Evolutionary conservation across 2,113 vertebrate species (phyloP).

Genomic region (Dascyllus trimaculatus): DNA sequence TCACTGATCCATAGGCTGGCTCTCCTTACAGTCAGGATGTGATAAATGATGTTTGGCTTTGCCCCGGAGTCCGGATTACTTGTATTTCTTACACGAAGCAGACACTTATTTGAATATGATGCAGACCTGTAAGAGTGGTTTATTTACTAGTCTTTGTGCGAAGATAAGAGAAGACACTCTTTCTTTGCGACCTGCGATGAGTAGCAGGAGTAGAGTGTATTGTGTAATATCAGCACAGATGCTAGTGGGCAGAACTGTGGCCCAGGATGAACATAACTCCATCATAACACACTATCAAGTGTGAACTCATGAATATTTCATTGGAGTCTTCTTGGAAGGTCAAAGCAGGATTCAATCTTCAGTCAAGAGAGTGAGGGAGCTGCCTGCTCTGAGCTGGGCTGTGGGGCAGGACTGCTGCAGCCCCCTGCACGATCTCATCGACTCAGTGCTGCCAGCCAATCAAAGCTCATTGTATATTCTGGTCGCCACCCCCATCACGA

Average conservation of each 20-base stretch:
- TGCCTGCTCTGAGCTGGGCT: constrained; percentile 25
- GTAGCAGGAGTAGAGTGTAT: constrained; percentile 30
- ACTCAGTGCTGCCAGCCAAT: constrained; percentile 61
- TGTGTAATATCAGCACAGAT: constrained; percentile 49
- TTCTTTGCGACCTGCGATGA: constrained; percentile 24
- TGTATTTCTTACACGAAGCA: constrained; percentile 14
- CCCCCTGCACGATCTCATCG: constrained; percentile 45
- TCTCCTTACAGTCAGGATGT: constrained; percentile 38
- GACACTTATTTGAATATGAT: constrained; percentile 34
- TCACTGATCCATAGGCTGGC: constrained; percentile 51
- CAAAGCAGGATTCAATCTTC: constrained; percentile 59
- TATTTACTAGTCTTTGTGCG: constrained; percentile 31
- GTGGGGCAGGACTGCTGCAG: constrained; percentile 40
- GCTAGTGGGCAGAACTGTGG: constrained; percentile 54
- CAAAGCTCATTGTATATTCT: constrained; percentile 63
- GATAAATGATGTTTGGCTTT: constrained; percentile 61
- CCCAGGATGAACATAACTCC: constrained; percentile 41
- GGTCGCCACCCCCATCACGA: constrained; percentile 56
- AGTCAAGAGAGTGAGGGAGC: constrained; percentile 34
- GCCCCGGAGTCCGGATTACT: constrained; percentile 17
- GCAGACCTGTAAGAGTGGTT: constrained; percentile 29
- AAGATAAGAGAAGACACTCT: not conserved
- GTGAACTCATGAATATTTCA: constrained; percentile 72
- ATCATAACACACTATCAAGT: constrained; percentile 56
- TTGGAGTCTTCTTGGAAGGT: constrained; percentile 62